These are phyloP conservation scores for Hydrolagus colliei DNA, from an alignment of 2,797 vertebrate genomes.

Conservation along the genomic window DNA sequence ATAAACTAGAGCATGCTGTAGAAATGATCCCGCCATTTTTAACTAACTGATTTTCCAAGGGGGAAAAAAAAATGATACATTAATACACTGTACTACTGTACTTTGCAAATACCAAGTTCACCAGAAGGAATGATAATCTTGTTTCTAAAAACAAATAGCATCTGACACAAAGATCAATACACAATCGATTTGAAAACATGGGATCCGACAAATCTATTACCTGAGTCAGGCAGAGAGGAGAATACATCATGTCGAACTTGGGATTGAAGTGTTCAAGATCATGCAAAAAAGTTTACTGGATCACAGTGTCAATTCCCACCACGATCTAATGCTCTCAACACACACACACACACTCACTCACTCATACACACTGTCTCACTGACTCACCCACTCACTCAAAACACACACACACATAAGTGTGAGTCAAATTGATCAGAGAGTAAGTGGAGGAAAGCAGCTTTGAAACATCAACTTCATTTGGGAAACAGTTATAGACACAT, in stretches of 20 bases:
- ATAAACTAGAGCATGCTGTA: background rate
- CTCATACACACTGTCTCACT: too few species aligned
- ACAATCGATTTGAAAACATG: background rate
- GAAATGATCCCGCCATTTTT: slow-evolving; percentile 26
- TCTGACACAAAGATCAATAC: background rate
- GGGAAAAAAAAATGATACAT: background rate
- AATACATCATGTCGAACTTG: slow-evolving; percentile 17
- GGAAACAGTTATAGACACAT: background rate
- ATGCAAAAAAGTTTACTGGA: slow-evolving; percentile 16
- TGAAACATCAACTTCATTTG: background rate
- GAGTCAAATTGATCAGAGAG: background rate
- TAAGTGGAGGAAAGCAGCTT: background rate
- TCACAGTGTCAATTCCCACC: slow-evolving; percentile 13
- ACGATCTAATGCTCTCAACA: background rate
- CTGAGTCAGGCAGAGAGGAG: slow-evolving; percentile 26
- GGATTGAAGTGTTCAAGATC: background rate
- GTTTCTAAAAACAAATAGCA: too few species aligned
- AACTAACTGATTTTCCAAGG: background rate
- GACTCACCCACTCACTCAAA: background rate
- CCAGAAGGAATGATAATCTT: too few species aligned
- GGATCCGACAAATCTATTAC: background rate
- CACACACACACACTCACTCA: background rate
- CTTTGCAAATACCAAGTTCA: too few species aligned
- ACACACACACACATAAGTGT: background rate
- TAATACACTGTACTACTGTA: too few species aligned